A percentile compares a stretch with the other conserved stretches of the same genome.
These are phyloP conservation scores for Meda fulgida DNA, from an alignment of 2,797 vertebrate species.

Conservation along the genomic window DNA sequence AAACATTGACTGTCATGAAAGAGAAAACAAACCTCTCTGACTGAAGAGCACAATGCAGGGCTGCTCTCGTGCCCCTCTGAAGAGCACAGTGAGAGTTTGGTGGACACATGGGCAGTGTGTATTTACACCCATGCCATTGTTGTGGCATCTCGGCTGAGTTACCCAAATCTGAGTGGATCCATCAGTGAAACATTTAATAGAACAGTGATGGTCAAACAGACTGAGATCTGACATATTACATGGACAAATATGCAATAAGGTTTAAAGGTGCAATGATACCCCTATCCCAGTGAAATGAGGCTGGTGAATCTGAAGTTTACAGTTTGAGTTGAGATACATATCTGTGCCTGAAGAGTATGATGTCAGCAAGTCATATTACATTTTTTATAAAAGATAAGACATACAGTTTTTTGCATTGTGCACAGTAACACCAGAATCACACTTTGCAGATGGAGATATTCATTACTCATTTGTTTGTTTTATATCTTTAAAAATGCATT, in stretches of 20 bases:
- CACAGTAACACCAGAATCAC: too few relatives aligned
- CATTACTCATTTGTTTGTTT: not conserved
- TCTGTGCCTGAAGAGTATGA: not conserved
- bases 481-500: not conserved
- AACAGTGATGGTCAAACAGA: not conserved
- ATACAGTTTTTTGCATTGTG: too few relatives aligned
- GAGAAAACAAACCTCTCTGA: slow-evolving; percentile 42
- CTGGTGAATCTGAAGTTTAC: not conserved
- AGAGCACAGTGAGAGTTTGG: slow-evolving; percentile 8
- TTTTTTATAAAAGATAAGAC: not conserved
- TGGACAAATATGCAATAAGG: not conserved
- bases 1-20: slow-evolving; percentile 16
- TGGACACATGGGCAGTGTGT: not conserved
- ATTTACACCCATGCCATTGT: not conserved
- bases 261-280: not conserved
- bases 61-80: not conserved
- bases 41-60: not conserved
- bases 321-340: not conserved
- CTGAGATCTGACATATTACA: not conserved
- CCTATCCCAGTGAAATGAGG: not conserved
- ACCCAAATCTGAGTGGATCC: not conserved
- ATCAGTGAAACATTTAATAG: not conserved
- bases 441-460: not conserved
- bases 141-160: not conserved
- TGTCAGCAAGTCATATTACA: not conserved